A percentile compares a stretch with the other conserved stretches of the same genome.
Conservation (phyloP, 2,888 invertebrate genomes). For the Dicyrtomina minuta region DNA sequence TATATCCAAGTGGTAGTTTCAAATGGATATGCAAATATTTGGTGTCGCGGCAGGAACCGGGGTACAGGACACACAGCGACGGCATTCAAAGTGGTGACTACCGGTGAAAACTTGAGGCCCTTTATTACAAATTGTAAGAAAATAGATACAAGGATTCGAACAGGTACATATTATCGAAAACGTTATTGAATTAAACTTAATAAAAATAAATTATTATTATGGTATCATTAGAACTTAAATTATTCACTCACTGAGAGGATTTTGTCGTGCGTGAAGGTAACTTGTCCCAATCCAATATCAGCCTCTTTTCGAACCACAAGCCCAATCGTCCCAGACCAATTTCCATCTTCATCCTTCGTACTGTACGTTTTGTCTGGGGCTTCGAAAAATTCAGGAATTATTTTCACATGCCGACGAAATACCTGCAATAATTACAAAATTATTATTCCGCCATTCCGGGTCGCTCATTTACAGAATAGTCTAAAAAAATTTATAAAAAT, state of each 20-base stretch:
- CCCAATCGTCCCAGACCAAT: conserved; percentile 23
- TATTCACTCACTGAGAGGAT: neutral
- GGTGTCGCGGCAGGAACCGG: neutral
- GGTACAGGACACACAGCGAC: conserved; percentile 1
- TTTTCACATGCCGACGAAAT: neutral
- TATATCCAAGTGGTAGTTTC: neutral
- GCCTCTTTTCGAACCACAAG: conserved; percentile 7
- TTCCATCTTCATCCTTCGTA: neutral
- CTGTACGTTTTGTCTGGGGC: conserved; percentile 4
- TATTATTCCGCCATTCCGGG: no score
- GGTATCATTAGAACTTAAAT: no score
- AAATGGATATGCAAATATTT: conserved; percentile 7
- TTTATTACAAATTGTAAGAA: neutral
- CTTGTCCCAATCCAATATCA: conserved; percentile 20
- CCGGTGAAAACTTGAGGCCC: conserved; percentile 8
- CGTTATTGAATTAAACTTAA: no score
- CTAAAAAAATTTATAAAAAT: no score
- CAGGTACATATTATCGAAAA: neutral
- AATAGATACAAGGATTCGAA: neutral
- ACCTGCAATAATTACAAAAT: neutral
- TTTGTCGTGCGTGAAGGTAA: conserved; percentile 6
- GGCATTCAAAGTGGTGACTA: neutral
- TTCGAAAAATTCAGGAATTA: neutral
- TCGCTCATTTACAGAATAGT: no score
- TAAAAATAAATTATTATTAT: no score